Percentiles rank a stretch among this genome's conserved stretches.
phyloP scores from a whole-genome alignment of 2,888 invertebrate genomes.

The Ochropacha duplaris region DNA sequence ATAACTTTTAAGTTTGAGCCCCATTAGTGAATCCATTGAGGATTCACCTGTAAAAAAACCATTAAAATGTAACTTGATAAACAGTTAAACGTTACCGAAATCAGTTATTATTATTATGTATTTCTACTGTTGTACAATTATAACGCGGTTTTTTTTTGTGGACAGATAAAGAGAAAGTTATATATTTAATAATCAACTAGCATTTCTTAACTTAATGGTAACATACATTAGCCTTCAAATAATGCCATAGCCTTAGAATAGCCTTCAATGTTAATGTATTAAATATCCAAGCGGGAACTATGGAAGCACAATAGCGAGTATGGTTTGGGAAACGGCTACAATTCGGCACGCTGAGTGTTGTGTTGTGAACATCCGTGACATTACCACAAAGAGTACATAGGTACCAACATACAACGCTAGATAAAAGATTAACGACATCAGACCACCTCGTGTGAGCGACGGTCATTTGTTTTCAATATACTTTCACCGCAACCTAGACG shows the following conservation, averaged over 20 bases:
- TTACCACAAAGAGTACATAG: conserved; percentile 44
- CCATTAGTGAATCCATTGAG: too few species aligned
- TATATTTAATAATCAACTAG: neutral
- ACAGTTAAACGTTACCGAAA: too few species aligned
- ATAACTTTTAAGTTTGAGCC: too few species aligned
- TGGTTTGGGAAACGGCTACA: conserved; percentile 16
- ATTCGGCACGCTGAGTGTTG: conserved; percentile 38
- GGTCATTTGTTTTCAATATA: conserved; percentile 55
- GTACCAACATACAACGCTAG: conserved; percentile 34
- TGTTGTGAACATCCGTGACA: conserved; percentile 50
- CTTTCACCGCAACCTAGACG: conserved; percentile 30
- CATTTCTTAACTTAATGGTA: conserved; percentile 32
- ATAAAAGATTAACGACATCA: conserved; percentile 63
- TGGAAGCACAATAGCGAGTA: conserved; percentile 32
- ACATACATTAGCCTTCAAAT: conserved; percentile 58
- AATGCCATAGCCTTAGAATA: too few species aligned
- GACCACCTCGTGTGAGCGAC: conserved; percentile 57
- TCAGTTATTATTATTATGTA: too few species aligned
- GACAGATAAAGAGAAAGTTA: neutral
- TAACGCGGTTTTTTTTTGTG: too few species aligned
- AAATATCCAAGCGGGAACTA: conserved; percentile 38
- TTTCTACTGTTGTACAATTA: too few species aligned
- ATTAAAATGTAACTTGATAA: too few species aligned
- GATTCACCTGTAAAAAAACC: too few species aligned
- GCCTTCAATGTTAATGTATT: conserved; percentile 52